These are phyloP conservation scores for Rotaria socialis DNA, from an alignment of 2,888 invertebrate species.

Conservation along the genomic window DNA sequence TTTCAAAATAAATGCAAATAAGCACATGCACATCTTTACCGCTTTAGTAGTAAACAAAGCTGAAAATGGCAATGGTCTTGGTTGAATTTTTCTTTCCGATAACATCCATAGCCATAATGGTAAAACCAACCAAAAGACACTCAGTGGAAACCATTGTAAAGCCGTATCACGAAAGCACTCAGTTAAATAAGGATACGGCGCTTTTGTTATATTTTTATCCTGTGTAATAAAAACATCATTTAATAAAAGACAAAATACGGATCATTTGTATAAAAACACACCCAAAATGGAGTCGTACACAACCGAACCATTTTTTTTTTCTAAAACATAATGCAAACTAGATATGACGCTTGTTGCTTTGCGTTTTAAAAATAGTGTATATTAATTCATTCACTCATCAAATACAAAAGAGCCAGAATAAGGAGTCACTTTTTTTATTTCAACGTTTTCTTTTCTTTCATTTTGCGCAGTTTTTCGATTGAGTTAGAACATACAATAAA, in stretches of 20 bases:
- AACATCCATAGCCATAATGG: background rate
- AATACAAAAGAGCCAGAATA: too few species aligned
- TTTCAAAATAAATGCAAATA: background rate
- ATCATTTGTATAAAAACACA: background rate
- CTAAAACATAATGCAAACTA: background rate
- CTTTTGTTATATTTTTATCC: background rate
- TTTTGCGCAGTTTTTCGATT: background rate
- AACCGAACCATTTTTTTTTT: background rate
- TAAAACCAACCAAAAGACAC: background rate
- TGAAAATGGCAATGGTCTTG: background rate
- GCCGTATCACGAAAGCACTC: constrained; percentile 1
- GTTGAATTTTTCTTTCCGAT: constrained; percentile 3
- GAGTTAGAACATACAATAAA: background rate
- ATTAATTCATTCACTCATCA: too few species aligned
- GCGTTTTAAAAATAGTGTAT: too few species aligned
- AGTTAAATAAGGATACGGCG: background rate
- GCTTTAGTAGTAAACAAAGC: background rate
- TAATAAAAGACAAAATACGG: background rate
- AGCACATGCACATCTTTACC: background rate
- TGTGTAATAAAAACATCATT: background rate
- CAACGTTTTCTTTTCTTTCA: background rate
- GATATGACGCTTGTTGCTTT: background rate
- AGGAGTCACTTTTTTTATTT: background rate
- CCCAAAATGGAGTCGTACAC: constrained; percentile 7
- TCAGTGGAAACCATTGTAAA: background rate